Percentiles rank a stretch among this genome's conserved stretches.
These are phyloP conservation scores for Acropora tenuis DNA, from an alignment of 64 coral and sea anemone species.

Conservation along the genomic window DNA sequence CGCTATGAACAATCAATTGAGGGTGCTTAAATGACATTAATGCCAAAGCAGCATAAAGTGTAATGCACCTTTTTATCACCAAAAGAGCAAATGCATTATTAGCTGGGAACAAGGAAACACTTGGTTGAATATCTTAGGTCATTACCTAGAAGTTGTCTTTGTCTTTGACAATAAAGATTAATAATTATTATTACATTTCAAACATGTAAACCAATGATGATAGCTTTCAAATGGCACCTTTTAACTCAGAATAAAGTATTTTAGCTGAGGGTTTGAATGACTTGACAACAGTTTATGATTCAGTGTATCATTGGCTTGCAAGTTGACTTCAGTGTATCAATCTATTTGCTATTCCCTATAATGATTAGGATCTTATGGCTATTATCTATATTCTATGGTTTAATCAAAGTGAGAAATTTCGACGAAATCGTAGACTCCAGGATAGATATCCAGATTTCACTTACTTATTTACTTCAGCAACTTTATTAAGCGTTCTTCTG, in stretches of 20 bases:
- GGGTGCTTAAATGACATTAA: background rate
- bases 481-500: too few relatives aligned
- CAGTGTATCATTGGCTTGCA: background rate
- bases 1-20: background rate
- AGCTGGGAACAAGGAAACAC: background rate
- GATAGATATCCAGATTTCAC: too few relatives aligned
- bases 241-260: background rate
- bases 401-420: too few relatives aligned
- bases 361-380: too few relatives aligned
- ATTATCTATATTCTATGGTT: too few relatives aligned
- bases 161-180: background rate
- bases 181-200: background rate
- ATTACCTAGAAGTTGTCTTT: background rate
- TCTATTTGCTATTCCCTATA: too few relatives aligned
- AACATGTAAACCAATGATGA: background rate
- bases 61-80: background rate
- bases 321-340: background rate
- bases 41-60: background rate
- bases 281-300: background rate
- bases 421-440: too few relatives aligned
- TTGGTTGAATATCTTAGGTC: background rate
- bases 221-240: background rate
- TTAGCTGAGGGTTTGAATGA: background rate
- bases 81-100: background rate
- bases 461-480: too few relatives aligned